Conservation (phyloP, 2,113 vertebrate genomes). For the Gambusia holbrooki region DNA sequence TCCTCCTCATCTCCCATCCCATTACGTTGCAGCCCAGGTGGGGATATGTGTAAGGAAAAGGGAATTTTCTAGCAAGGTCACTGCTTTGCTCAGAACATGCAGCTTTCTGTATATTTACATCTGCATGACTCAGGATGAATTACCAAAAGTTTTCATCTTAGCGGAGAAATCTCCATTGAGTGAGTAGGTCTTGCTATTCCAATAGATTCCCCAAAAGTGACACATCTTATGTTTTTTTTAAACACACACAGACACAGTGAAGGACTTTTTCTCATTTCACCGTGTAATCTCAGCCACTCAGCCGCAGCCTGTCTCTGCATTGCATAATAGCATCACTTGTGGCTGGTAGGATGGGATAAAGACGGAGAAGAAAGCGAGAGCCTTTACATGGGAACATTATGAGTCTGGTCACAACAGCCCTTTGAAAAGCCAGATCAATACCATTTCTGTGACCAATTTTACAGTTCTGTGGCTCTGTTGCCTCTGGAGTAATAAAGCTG, state of each 20-base stretch:
- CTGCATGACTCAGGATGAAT: slow-evolving; percentile 32
- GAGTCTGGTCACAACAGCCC: slow-evolving; percentile 68
- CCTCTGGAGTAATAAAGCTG: slow-evolving; percentile 67
- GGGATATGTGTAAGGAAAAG: slow-evolving; percentile 48
- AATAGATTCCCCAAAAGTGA: slow-evolving; percentile 10
- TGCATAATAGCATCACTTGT: slow-evolving; percentile 24
- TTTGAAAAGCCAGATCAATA: slow-evolving; percentile 72
- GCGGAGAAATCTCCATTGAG: neutral
- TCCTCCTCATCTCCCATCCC: slow-evolving; percentile 64
- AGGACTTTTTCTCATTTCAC: slow-evolving; percentile 9
- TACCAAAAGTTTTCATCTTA: slow-evolving; percentile 40
- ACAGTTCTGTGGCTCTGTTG: slow-evolving; percentile 64
- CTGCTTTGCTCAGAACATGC: slow-evolving; percentile 22
- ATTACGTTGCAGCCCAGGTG: slow-evolving; percentile 46
- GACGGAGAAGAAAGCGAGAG: slow-evolving; percentile 23
- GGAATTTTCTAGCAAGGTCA: slow-evolving; percentile 72
- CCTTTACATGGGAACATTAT: slow-evolving; percentile 53
- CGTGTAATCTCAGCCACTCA: slow-evolving; percentile 5
- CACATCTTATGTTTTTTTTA: neutral
- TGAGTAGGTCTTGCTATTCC: neutral
- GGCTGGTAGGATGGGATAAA: neutral
- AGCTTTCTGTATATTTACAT: slow-evolving; percentile 43
- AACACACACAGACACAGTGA: neutral
- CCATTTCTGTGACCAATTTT: slow-evolving; percentile 73
- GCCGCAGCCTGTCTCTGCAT: slow-evolving; percentile 13